A percentile compares a stretch with the other conserved stretches of the same genome.
Evolutionary conservation across 2,113 vertebrate species (phyloP).

Genomic region (Mixornis gularis): DNA sequence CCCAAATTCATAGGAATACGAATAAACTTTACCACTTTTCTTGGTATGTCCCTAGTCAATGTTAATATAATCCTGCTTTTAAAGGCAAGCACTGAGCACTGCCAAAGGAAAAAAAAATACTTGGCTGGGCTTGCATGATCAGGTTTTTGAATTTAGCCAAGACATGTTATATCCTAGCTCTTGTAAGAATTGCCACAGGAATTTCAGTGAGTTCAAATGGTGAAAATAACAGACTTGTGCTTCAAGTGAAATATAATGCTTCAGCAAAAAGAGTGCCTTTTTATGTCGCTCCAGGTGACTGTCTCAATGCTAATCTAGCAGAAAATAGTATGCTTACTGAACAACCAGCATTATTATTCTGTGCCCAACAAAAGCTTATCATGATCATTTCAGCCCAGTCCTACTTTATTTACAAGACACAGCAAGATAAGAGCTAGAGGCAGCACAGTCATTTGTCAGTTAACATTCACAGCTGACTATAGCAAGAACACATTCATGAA

Average conservation of each 20-base stretch:
- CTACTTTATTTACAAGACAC: background rate
- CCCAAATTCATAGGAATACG: background rate
- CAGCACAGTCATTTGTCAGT: background rate
- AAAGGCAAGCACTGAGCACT: background rate
- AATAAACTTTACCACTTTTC: background rate
- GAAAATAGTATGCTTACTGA: background rate
- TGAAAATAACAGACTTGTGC: background rate
- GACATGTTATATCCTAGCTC: background rate
- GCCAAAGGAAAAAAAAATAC: background rate
- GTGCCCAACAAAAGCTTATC: background rate
- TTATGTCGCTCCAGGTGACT: background rate
- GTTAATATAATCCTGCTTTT: background rate
- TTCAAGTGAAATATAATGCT: background rate
- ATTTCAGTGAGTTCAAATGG: background rate
- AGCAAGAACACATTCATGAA: background rate
- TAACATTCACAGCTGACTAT: background rate
- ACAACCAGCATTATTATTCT: background rate
- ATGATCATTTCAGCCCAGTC: background rate
- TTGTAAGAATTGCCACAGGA: background rate
- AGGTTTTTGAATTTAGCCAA: background rate
- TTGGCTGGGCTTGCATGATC: background rate
- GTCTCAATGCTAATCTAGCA: background rate
- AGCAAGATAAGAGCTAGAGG: background rate
- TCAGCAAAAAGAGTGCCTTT: background rate
- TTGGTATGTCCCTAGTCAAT: background rate